phyloP scores from a whole-genome alignment of 2,888 invertebrate species.

The Agrochola lychnidis region DNA sequence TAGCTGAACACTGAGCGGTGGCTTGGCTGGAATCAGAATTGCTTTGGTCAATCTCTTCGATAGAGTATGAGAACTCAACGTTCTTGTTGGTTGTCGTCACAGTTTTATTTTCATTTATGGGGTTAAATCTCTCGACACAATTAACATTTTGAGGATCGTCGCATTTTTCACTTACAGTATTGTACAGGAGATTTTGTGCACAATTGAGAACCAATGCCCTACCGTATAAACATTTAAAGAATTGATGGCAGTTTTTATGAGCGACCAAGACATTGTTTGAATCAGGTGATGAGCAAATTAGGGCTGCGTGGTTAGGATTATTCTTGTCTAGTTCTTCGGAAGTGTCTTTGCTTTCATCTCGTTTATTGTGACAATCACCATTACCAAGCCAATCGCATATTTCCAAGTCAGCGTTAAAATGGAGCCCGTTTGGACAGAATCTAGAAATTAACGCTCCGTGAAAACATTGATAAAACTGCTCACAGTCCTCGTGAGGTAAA shows the following conservation, averaged over 20 bases:
- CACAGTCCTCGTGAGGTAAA: slow-evolving; percentile 68
- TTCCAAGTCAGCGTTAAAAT: slow-evolving; percentile 50
- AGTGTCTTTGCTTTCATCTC: slow-evolving; percentile 2
- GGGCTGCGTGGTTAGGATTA: slow-evolving; percentile 66
- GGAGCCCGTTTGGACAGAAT: slow-evolving; percentile 44
- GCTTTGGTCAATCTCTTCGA: slow-evolving; percentile 29
- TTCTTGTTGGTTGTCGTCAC: neutral
- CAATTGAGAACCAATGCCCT: slow-evolving; percentile 64
- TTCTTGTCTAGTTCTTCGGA: slow-evolving; percentile 57
- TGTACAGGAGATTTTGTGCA: slow-evolving; percentile 64
- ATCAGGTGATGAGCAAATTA: slow-evolving; percentile 67
- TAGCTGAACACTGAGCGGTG: slow-evolving; percentile 63
- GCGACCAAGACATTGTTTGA: slow-evolving; percentile 70
- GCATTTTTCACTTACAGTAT: slow-evolving; percentile 67
- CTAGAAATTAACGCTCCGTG: slow-evolving; percentile 51
- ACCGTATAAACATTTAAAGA: slow-evolving; percentile 70
- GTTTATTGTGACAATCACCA: slow-evolving; percentile 53
- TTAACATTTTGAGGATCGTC: slow-evolving; percentile 72
- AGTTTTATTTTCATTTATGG: slow-evolving; percentile 24
- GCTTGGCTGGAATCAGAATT: slow-evolving; percentile 40
- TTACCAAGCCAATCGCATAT: slow-evolving; percentile 67
- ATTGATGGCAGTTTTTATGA: slow-evolving; percentile 74
- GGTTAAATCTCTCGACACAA: slow-evolving; percentile 67
- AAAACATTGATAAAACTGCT: slow-evolving; percentile 68
- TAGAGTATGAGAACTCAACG: neutral